These are phyloP conservation scores for Neotoxoptera formosana DNA, from an alignment of 1,140 invertebrate species.

Conservation along the genomic window DNA sequence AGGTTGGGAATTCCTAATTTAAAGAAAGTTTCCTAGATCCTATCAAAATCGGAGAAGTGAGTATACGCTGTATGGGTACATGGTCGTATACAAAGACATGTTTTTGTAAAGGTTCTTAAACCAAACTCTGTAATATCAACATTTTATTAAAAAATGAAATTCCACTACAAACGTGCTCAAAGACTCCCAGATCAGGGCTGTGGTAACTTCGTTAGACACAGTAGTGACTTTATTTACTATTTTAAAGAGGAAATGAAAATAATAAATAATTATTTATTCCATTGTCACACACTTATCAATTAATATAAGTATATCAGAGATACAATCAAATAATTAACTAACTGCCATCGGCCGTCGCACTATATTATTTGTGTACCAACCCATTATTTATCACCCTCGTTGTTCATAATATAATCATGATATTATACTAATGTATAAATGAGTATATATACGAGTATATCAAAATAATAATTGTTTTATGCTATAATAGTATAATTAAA, in stretches of 20 bases:
- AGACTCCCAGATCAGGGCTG: background rate
- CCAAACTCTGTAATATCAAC: background rate
- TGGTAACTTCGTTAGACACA: background rate
- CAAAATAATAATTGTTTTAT: background rate
- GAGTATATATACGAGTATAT: background rate
- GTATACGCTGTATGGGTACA: background rate
- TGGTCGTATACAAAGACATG: background rate
- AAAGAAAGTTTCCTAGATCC: background rate
- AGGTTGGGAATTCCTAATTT: no score
- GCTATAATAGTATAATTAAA: background rate
- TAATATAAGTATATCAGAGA: no score
- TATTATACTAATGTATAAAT: background rate
- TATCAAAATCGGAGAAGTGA: background rate
- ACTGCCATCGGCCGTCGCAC: background rate
- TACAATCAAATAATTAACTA: background rate
- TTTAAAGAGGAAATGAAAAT: background rate
- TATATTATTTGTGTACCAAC: background rate
- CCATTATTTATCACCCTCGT: background rate
- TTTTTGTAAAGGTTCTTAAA: background rate
- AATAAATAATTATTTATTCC: no score
- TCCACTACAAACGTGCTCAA: background rate
- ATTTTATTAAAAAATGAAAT: background rate
- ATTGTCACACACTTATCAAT: background rate
- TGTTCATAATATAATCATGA: background rate
- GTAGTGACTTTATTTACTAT: background rate